Evolutionary conservation across 2,888 invertebrate genomes (phyloP).

Genomic region (Nezara viridula): DNA sequence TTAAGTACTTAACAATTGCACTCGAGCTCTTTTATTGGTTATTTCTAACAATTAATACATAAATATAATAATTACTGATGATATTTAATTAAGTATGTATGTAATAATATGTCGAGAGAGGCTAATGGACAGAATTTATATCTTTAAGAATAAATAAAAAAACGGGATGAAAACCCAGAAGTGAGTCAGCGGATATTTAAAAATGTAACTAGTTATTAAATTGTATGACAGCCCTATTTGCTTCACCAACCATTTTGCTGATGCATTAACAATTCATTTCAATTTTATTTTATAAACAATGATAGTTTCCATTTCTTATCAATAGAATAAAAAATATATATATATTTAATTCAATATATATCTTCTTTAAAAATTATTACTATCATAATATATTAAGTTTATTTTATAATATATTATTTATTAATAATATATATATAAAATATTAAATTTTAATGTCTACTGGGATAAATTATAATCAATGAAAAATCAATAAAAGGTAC

Average conservation of each 20-base stretch:
- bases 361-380: too few species aligned
- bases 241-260: neutral
- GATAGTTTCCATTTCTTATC: too few species aligned
- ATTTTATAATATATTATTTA: too few species aligned
- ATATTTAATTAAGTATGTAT: neutral
- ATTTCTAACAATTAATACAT: conserved; percentile 1
- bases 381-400: too few species aligned
- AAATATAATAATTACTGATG: neutral
- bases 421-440: too few species aligned
- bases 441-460: too few species aligned
- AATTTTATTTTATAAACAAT: neutral
- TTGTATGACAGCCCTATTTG: neutral
- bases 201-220: too few species aligned
- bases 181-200: neutral
- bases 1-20: conserved; percentile 39
- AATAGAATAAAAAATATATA: too few species aligned
- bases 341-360: too few species aligned
- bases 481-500: too few species aligned
- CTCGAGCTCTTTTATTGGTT: neutral
- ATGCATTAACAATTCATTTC: neutral
- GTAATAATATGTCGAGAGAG: neutral
- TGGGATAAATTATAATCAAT: too few species aligned
- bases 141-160: neutral
- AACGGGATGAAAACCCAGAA: neutral
- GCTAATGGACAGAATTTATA: conserved; percentile 1